phyloP scores from a whole-genome alignment of 2,888 invertebrate species.

The Pristionchus entomophagus region DNA sequence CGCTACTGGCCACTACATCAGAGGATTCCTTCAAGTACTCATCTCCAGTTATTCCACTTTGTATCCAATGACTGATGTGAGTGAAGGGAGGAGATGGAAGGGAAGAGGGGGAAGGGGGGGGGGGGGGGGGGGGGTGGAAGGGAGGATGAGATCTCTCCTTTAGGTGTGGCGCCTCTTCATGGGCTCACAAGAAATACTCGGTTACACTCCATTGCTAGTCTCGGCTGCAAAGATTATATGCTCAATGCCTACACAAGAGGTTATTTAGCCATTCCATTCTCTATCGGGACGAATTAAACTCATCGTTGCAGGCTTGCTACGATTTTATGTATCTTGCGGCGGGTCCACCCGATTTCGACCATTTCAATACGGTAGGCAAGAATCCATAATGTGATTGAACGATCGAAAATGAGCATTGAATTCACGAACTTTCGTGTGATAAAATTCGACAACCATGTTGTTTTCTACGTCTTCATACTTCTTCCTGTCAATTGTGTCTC shows the following conservation, averaged over 20 bases:
- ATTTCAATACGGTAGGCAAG: not conserved
- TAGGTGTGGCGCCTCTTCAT: not conserved
- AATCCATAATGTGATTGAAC: too few species aligned
- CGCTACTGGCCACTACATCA: not conserved
- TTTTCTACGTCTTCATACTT: too few species aligned
- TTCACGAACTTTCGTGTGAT: too few species aligned
- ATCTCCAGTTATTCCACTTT: not conserved
- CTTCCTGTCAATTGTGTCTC: not conserved
- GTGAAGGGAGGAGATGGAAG: not conserved
- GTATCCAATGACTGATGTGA: not conserved
- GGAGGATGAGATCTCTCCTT: too few species aligned
- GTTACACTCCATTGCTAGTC: not conserved
- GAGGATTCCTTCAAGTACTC: not conserved
- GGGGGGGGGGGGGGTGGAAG: not conserved
- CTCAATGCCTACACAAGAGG: not conserved
- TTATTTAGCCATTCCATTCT: not conserved
- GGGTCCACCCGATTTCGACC: slow-evolving; percentile 11
- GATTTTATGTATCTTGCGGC: not conserved
- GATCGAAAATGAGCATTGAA: too few species aligned
- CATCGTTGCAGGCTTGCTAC: not conserved
- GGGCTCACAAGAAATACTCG: slow-evolving; percentile 1
- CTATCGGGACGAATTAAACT: not conserved
- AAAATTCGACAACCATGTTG: too few species aligned
- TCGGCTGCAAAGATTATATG: not conserved
- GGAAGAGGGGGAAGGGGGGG: too few species aligned